A percentile compares a stretch with the other conserved stretches of the same genome.
These are phyloP conservation scores for Hassar affinis DNA, from an alignment of 2,113 vertebrate species.

Conservation along the genomic window DNA sequence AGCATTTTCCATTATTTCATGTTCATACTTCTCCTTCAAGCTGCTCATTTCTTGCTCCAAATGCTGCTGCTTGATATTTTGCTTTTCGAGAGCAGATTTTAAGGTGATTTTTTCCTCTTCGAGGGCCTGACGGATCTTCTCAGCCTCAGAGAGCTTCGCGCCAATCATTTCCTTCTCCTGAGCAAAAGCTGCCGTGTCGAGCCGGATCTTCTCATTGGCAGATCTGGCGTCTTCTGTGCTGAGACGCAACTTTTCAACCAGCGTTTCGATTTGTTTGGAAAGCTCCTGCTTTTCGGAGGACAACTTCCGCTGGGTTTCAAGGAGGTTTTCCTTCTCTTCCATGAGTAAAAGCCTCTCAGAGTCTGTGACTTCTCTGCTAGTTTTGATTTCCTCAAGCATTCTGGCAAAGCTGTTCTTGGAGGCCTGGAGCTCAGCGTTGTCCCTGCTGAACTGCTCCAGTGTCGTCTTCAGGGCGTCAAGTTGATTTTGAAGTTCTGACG, in stretches of 20 bases:
- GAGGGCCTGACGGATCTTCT: constrained; percentile 71
- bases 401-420: constrained; percentile 71
- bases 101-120: constrained; percentile 77
- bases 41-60: constrained; percentile 69
- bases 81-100: constrained; percentile 69
- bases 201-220: constrained; percentile 61
- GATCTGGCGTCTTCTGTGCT: constrained; percentile 61
- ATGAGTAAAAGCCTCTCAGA: constrained; percentile 77
- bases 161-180: constrained; percentile 72
- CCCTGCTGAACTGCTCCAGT: constrained; percentile 61
- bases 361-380: constrained; percentile 74
- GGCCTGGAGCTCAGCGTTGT: constrained; percentile 74
- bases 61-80: constrained; percentile 71
- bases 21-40: constrained; percentile 71
- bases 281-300: constrained; percentile 78
- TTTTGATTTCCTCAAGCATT: constrained; percentile 81
- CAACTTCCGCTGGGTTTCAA: constrained; percentile 72
- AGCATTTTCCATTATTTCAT: constrained; percentile 64
- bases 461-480: constrained; percentile 64
- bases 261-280: constrained; percentile 66
- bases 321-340: constrained; percentile 82
- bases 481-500: constrained; percentile 66
- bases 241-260: constrained; percentile 68
- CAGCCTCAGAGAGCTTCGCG: constrained; percentile 64
- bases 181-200: constrained; percentile 63